A percentile compares a stretch with the other conserved stretches of the same genome.
Conservation (phyloP, 2,888 invertebrate species). For the Griposia aprilina region DNA sequence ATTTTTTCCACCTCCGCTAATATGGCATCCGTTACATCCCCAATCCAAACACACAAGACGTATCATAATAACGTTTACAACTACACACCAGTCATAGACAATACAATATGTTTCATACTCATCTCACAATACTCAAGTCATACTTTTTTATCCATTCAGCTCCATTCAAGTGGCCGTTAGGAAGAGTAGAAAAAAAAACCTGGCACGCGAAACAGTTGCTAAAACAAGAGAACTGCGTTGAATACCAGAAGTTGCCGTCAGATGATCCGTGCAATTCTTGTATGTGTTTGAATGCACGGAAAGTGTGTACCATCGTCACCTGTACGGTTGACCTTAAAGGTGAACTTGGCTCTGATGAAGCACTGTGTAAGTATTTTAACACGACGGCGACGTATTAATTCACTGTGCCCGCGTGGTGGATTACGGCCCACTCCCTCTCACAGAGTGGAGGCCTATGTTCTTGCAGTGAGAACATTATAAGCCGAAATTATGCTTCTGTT, state of each 20-base stretch:
- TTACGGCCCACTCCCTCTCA: background rate
- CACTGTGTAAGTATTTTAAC: background rate
- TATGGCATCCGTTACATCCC: no score
- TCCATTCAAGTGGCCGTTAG: background rate
- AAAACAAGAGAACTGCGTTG: background rate
- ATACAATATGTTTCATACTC: background rate
- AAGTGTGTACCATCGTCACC: slow-evolving; percentile 9
- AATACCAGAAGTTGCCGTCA: slow-evolving; percentile 9
- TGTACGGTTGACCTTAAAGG: background rate
- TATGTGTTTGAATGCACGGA: slow-evolving; percentile 18
- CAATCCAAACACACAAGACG: no score
- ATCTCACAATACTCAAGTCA: no score
- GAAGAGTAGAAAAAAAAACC: background rate
- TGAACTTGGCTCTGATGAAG: background rate
- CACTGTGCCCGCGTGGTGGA: background rate
- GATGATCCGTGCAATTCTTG: slow-evolving; percentile 24
- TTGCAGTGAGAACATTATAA: background rate
- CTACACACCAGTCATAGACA: background rate
- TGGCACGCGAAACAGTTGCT: background rate
- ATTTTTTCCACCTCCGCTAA: no score
- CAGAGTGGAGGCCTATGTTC: background rate
- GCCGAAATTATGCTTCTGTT: background rate
- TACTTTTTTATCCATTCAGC: background rate
- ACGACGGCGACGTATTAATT: background rate
- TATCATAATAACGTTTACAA: background rate